phyloP scores from a whole-genome alignment of 2,113 vertebrate genomes.

The Turdus rufiventris region DNA sequence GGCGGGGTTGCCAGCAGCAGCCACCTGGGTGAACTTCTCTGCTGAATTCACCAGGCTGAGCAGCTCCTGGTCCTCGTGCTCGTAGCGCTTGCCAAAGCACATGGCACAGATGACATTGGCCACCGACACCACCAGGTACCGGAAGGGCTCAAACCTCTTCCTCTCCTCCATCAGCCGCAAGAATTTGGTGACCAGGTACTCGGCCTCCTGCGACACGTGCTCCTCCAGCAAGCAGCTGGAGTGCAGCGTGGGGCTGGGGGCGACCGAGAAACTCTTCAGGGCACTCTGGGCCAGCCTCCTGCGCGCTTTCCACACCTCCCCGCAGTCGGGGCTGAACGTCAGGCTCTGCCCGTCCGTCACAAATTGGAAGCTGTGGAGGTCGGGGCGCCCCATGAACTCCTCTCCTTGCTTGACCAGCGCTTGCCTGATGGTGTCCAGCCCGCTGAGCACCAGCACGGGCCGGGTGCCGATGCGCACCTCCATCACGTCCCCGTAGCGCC shows the following conservation, averaged over 20 bases:
- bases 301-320: slow-evolving; percentile 72
- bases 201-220: slow-evolving; percentile 79
- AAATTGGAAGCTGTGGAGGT: slow-evolving; percentile 72
- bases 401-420: slow-evolving; percentile 87
- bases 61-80: slow-evolving; percentile 78
- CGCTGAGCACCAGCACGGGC: slow-evolving; percentile 85
- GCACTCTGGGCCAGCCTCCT: slow-evolving; percentile 77
- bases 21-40: not conserved
- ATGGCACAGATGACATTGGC: slow-evolving; percentile 86
- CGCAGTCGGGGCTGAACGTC: slow-evolving; percentile 75
- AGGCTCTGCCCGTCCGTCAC: slow-evolving; percentile 70
- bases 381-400: slow-evolving; percentile 84
- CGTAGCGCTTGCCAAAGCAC: slow-evolving; percentile 83
- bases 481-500: slow-evolving; percentile 80
- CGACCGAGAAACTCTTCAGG: slow-evolving; percentile 74
- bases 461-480: slow-evolving; percentile 84
- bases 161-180: not conserved
- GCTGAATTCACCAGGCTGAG: not conserved
- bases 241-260: slow-evolving; percentile 13
- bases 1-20: slow-evolving; percentile 72
- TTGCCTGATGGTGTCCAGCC: slow-evolving; percentile 78
- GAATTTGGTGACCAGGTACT: slow-evolving; percentile 73
- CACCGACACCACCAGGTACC: slow-evolving; percentile 80
- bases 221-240: slow-evolving; percentile 76
- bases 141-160: slow-evolving; percentile 75